Conservation (phyloP, 2,113 vertebrate species). For the Ranitomeya variabilis region DNA sequence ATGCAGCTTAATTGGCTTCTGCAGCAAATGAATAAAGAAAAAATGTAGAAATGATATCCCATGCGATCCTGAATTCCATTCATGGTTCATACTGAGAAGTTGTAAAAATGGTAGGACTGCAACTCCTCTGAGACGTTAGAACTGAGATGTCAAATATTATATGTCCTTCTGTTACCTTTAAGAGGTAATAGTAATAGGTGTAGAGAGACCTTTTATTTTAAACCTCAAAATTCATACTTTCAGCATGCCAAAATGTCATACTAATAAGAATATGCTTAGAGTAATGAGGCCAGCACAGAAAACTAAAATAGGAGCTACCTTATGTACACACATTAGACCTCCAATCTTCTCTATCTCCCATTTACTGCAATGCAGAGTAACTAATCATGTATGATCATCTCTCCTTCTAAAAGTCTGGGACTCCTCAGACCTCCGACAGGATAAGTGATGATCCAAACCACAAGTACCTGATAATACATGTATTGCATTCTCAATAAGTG, state of each 20-base stretch:
- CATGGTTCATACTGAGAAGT: not conserved
- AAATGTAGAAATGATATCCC: not conserved
- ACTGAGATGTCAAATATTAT: not conserved
- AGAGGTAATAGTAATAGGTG: not conserved
- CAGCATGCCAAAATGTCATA: not conserved
- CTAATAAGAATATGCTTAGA: not conserved
- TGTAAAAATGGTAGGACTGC: not conserved
- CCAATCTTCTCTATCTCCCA: too few relatives aligned
- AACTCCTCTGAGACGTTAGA: conserved; percentile 2
- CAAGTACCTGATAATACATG: too few relatives aligned
- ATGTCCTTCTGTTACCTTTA: not conserved
- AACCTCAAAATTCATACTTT: not conserved
- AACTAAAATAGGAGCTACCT: not conserved
- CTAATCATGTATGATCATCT: too few relatives aligned
- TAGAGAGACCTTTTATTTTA: not conserved
- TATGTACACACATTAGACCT: not conserved
- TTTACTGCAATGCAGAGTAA: too few relatives aligned
- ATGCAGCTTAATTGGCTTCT: conserved; percentile 32
- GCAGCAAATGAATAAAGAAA: conserved; percentile 1
- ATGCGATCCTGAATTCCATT: not conserved
- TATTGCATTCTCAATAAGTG: too few relatives aligned
- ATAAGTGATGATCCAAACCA: too few relatives aligned
- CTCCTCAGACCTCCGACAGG: too few relatives aligned
- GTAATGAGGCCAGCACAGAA: not conserved
- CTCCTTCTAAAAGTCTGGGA: too few relatives aligned